Conservation (phyloP, 2,797 vertebrate species). For the Alosa sapidissima region DNA sequence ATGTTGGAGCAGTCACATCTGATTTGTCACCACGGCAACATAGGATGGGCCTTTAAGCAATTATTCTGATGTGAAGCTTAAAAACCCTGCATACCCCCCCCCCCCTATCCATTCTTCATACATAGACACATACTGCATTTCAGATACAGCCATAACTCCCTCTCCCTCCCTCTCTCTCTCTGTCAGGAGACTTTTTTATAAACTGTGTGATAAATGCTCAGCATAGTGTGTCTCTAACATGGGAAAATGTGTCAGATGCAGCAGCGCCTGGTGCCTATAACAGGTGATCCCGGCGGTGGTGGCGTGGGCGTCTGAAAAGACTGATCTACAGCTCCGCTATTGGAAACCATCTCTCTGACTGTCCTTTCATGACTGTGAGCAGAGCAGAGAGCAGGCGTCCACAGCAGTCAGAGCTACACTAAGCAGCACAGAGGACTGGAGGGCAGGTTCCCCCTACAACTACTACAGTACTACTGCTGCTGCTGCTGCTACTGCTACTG, state of each 20-base stretch:
- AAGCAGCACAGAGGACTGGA: neutral
- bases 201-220: neutral
- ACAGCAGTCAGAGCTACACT: too few relatives aligned
- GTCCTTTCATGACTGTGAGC: too few relatives aligned
- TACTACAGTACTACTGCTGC: too few relatives aligned
- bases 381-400: too few relatives aligned
- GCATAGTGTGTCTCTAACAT: neutral
- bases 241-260: neutral
- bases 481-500: too few relatives aligned
- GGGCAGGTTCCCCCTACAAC: too few relatives aligned
- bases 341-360: neutral
- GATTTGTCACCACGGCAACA: slow-evolving; percentile 57
- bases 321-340: neutral
- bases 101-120: neutral
- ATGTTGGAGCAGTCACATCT: slow-evolving; percentile 39
- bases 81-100: slow-evolving; percentile 39
- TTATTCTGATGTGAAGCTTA: slow-evolving; percentile 64
- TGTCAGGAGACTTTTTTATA: neutral
- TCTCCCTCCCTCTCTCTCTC: neutral
- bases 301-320: neutral
- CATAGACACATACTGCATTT: too few relatives aligned
- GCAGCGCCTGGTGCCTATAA: neutral
- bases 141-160: neutral
- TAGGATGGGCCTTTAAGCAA: slow-evolving; percentile 50
- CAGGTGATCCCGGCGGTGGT: neutral